phyloP scores from a whole-genome alignment of 2,797 vertebrate genomes.

The Lacerta agilis region DNA sequence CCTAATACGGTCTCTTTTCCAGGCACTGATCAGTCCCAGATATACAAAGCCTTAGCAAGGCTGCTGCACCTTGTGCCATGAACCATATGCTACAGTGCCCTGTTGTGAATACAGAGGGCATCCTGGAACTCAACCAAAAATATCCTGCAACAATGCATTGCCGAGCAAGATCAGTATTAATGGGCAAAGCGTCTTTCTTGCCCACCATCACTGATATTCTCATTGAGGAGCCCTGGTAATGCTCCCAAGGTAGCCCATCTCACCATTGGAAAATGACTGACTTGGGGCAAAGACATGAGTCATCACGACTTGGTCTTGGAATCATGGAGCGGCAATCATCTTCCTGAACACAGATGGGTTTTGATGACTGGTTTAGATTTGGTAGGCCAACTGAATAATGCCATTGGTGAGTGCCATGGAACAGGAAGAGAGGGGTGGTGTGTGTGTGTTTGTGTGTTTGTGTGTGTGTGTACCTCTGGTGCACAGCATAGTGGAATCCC shows the following conservation, averaged over 20 bases:
- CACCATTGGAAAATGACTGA: not conserved
- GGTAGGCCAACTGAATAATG: not conserved
- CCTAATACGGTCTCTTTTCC: not conserved
- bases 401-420: not conserved
- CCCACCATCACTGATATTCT: not conserved
- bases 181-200: not conserved
- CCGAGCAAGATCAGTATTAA: not conserved
- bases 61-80: not conserved
- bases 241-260: not conserved
- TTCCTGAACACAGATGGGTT: not conserved
- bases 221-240: not conserved
- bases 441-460: not conserved
- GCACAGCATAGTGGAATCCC: too few species aligned
- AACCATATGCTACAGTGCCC: not conserved
- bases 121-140: not conserved
- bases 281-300: not conserved
- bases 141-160: not conserved
- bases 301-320: not conserved
- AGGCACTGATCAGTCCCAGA: too few species aligned
- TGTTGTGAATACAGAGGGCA: not conserved
- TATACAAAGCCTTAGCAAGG: not conserved
- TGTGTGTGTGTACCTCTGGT: not conserved
- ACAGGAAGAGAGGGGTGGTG: too few species aligned
- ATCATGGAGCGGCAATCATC: not conserved
- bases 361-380: not conserved